phyloP scores from a whole-genome alignment of 2,797 vertebrate genomes.

The Poecilia gillii region DNA sequence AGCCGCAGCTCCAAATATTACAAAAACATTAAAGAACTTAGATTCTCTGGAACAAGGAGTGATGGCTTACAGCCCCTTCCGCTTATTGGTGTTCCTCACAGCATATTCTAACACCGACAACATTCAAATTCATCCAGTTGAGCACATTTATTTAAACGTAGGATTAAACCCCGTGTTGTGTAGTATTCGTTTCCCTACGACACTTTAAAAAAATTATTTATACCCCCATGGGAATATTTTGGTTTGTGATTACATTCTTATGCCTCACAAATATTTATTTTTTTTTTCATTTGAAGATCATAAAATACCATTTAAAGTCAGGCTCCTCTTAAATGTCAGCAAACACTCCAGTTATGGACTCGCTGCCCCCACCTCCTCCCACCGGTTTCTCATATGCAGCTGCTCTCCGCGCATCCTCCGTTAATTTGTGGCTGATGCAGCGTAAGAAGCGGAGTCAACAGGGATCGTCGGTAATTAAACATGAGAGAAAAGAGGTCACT shows the following conservation, averaged over 20 bases:
- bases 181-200: neutral
- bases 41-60: neutral
- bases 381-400: constrained; percentile 9
- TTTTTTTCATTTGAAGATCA: neutral
- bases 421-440: constrained; percentile 34
- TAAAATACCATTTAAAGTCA: neutral
- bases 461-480: constrained; percentile 38
- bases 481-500: constrained; percentile 24
- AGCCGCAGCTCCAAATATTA: constrained; percentile 1
- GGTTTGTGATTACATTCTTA: neutral
- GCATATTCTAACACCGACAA: neutral
- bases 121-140: neutral
- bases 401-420: constrained; percentile 14
- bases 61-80: neutral
- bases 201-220: neutral
- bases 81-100: neutral
- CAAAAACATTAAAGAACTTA: neutral
- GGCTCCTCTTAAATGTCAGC: neutral
- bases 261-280: neutral
- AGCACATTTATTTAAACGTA: neutral
- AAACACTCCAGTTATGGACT: neutral
- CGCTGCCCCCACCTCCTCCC: constrained; percentile 8
- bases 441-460: constrained; percentile 32
- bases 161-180: neutral
- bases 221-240: neutral